phyloP scores from a whole-genome alignment of 2,888 invertebrate species.

The Sceliomorpha sp. region DNA sequence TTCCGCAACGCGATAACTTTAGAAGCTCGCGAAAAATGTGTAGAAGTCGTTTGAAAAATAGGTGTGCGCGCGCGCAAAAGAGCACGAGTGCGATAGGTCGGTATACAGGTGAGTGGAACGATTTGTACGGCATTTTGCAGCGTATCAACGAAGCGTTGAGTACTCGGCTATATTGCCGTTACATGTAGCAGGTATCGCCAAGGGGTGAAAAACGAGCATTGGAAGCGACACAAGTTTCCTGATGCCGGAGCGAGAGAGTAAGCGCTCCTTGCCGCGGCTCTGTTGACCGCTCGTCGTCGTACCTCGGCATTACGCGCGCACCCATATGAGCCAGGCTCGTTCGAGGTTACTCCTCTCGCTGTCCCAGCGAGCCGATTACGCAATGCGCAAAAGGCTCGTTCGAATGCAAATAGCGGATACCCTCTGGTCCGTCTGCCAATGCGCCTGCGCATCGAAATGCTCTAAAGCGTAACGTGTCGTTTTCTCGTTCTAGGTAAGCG shows the following conservation, averaged over 20 bases:
- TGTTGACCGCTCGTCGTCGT: slow-evolving; percentile 34
- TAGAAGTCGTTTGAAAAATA: background rate
- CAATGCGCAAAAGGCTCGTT: slow-evolving; percentile 36
- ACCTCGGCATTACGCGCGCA: slow-evolving; percentile 14
- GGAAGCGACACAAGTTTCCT: slow-evolving; percentile 50
- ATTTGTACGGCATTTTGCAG: slow-evolving; percentile 54
- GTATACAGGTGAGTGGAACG: slow-evolving; percentile 46
- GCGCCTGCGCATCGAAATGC: slow-evolving; percentile 32
- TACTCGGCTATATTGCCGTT: slow-evolving; percentile 47
- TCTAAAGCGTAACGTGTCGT: slow-evolving; percentile 8
- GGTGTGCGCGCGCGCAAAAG: slow-evolving; percentile 27
- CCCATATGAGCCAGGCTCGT: slow-evolving; percentile 16
- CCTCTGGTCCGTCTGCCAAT: background rate
- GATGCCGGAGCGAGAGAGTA: slow-evolving; percentile 43
- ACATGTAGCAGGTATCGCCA: slow-evolving; percentile 47
- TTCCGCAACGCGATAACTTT: too few species aligned
- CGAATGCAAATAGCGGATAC: slow-evolving; percentile 22
- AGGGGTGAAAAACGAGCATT: slow-evolving; percentile 52
- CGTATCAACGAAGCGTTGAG: slow-evolving; percentile 48
- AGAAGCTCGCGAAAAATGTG: background rate
- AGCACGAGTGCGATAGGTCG: slow-evolving; percentile 33
- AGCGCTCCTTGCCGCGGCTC: background rate
- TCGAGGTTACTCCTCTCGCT: slow-evolving; percentile 51
- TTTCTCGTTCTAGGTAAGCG: slow-evolving; percentile 48
- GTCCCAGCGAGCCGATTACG: slow-evolving; percentile 38